Conservation (phyloP, 1,140 invertebrate species). For the Drosophila pruinosa region DNA sequence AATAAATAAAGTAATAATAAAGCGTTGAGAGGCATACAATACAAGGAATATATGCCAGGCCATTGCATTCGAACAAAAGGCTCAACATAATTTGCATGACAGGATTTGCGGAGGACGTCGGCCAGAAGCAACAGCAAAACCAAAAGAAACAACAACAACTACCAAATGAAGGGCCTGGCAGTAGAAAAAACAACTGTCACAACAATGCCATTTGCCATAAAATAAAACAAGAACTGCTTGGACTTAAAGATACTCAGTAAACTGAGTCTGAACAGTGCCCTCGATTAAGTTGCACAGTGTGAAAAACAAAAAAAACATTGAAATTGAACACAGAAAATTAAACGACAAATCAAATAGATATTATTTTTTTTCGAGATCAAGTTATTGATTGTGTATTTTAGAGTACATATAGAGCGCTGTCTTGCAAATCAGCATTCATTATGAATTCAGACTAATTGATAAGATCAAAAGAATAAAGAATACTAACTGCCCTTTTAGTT, state of each 20-base stretch:
- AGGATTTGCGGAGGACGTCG: slow-evolving; percentile 40
- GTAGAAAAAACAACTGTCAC: slow-evolving; percentile 35
- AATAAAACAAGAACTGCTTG: slow-evolving; percentile 1
- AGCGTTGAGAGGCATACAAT: slow-evolving; percentile 30
- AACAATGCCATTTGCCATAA: slow-evolving; percentile 42
- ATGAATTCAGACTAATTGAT: too few relatives aligned
- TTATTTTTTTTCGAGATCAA: too few relatives aligned
- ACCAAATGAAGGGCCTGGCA: neutral
- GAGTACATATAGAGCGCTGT: too few relatives aligned
- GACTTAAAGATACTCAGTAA: neutral
- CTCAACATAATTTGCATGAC: slow-evolving; percentile 51
- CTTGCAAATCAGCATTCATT: too few relatives aligned
- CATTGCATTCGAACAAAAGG: slow-evolving; percentile 52
- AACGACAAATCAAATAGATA: too few relatives aligned
- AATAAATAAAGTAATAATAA: slow-evolving; percentile 49
- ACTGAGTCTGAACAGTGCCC: neutral
- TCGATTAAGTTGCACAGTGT: neutral
- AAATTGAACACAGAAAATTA: too few relatives aligned
- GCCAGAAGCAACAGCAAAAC: slow-evolving; percentile 12
- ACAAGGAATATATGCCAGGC: slow-evolving; percentile 40
- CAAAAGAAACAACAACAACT: neutral
- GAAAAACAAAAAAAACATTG: too few relatives aligned
- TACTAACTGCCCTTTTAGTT: too few relatives aligned
- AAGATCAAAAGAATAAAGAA: too few relatives aligned
- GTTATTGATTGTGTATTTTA: too few relatives aligned